Evolutionary conservation across 2,113 vertebrate genomes (phyloP).

Genomic region (Craseonycteris thonglongyai): DNA sequence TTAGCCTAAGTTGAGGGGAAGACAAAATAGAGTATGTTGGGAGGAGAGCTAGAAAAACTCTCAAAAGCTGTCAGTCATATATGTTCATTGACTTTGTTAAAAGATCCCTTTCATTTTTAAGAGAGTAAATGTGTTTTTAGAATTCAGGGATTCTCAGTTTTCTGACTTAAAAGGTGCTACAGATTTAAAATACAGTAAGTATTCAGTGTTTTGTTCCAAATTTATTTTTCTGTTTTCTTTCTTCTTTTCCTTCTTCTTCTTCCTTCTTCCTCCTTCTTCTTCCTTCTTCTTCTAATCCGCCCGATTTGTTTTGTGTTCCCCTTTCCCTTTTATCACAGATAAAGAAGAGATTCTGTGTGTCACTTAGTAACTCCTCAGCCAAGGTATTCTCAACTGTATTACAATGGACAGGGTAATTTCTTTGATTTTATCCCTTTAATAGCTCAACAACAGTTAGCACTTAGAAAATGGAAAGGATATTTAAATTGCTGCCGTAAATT

Average conservation of each 20-base stretch:
- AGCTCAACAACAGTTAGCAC: not conserved
- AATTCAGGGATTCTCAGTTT: not conserved
- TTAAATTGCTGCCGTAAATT: not conserved
- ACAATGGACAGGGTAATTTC: not conserved
- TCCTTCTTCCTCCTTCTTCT: not conserved
- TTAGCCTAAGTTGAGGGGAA: not conserved
- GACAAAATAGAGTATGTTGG: not conserved
- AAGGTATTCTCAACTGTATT: not conserved
- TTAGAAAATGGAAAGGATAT: conserved; percentile 20
- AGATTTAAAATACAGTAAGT: not conserved
- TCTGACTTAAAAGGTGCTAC: not conserved
- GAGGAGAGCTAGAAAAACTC: not conserved
- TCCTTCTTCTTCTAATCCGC: not conserved
- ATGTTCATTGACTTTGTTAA: not conserved
- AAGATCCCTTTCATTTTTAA: not conserved
- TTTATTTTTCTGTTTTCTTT: not conserved
- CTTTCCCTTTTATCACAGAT: not conserved
- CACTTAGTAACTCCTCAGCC: not conserved
- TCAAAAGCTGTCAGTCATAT: not conserved
- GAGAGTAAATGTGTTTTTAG: not conserved
- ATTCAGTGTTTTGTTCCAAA: not conserved
- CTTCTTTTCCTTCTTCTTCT: not conserved
- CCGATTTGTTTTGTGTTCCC: not conserved
- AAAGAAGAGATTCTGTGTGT: not conserved
- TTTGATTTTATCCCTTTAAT: not conserved